A percentile compares a stretch with the other conserved stretches of the same genome.
phyloP scores from a whole-genome alignment of 2,888 invertebrate species.

The Apamea crenata region DNA sequence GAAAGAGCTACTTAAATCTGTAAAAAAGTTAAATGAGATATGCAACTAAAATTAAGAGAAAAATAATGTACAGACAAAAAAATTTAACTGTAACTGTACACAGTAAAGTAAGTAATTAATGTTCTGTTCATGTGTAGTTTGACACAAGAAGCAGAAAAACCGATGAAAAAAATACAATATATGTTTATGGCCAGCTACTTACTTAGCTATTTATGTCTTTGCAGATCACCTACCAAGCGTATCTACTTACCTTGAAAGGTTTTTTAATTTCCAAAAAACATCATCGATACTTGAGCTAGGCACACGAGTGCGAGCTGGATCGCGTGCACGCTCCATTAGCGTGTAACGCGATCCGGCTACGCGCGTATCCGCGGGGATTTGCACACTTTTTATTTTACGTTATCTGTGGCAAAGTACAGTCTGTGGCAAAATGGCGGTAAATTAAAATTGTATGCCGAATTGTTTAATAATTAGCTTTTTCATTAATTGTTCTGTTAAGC shows the following conservation, averaged over 20 bases:
- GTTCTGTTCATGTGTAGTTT: constrained; percentile 2
- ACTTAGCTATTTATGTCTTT: constrained; percentile 45
- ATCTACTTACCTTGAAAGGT: constrained; percentile 53
- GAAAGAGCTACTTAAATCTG: no score
- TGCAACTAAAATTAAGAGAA: background rate
- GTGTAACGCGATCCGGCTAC: constrained; percentile 62
- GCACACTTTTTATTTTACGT: constrained; percentile 65
- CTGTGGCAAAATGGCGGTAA: constrained; percentile 40
- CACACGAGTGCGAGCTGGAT: constrained; percentile 49
- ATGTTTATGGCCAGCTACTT: constrained; percentile 4
- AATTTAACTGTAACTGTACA: background rate
- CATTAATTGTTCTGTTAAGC: background rate
- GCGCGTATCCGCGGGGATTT: constrained; percentile 65
- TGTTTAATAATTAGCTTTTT: background rate
- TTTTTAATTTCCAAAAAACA: constrained; percentile 66
- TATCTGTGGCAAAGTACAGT: constrained; percentile 50
- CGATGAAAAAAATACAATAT: constrained; percentile 11
- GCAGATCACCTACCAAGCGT: constrained; percentile 59
- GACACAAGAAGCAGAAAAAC: constrained; percentile 27
- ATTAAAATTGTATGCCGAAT: background rate
- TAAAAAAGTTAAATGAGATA: background rate
- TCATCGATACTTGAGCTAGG: constrained; percentile 60
- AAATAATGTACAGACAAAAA: background rate
- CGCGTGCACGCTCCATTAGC: constrained; percentile 69
- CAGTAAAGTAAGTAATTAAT: background rate